phyloP scores from a whole-genome alignment of 2,888 invertebrate genomes.

The Ypsolopha sequella region DNA sequence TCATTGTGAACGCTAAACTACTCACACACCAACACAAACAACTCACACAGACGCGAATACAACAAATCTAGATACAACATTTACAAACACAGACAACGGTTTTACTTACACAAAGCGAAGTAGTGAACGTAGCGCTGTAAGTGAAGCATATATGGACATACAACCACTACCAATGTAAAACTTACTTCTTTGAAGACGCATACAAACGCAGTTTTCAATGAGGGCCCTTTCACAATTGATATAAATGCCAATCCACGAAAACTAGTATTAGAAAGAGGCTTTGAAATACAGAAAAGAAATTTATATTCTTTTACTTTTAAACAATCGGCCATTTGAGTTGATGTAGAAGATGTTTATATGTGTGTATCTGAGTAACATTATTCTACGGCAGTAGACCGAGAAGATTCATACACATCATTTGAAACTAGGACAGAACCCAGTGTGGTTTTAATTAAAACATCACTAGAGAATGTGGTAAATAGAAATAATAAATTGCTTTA shows the following conservation, averaged over 20 bases:
- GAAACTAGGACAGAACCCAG: constrained; percentile 57
- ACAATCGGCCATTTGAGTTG: neutral
- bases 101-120: constrained; percentile 18
- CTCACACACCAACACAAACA: constrained; percentile 5
- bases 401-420: constrained; percentile 52
- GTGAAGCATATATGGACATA: constrained; percentile 10
- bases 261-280: neutral
- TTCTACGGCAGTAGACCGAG: constrained; percentile 59
- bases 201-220: neutral
- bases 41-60: constrained; percentile 1
- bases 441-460: constrained; percentile 46
- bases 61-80: constrained; percentile 12
- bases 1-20: constrained; percentile 62
- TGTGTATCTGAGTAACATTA: constrained; percentile 32
- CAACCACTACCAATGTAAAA: neutral
- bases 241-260: neutral
- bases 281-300: neutral
- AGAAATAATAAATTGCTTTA: too few species aligned
- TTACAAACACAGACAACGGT: constrained; percentile 15
- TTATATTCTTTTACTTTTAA: neutral
- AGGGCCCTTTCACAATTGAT: constrained; percentile 1
- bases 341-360: constrained; percentile 17
- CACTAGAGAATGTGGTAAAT: constrained; percentile 8
- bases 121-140: constrained; percentile 14
- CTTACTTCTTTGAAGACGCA: constrained; percentile 14